Evolutionary conservation across 2,113 vertebrate species (phyloP).

Genomic region (Crotalus tigris): DNA sequence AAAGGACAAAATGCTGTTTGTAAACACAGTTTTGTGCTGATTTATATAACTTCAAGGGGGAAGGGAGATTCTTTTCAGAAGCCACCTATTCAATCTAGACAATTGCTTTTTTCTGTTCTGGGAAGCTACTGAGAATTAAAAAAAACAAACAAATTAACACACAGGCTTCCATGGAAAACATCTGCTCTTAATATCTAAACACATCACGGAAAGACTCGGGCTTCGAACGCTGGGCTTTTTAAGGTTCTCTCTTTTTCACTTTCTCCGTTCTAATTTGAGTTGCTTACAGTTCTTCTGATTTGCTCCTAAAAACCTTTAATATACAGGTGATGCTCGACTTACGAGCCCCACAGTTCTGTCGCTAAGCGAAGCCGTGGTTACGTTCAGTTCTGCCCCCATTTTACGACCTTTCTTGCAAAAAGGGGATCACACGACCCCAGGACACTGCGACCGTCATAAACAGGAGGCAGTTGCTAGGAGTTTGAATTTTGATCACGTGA

Average conservation of each 20-base stretch:
- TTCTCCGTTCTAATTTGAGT: neutral
- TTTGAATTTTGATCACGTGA: too few relatives aligned
- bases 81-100: neutral
- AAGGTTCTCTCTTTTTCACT: neutral
- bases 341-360: neutral
- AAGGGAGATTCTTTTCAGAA: neutral
- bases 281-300: neutral
- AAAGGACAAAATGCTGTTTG: conserved; percentile 2
- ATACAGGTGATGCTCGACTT: too few relatives aligned
- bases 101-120: neutral
- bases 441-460: too few relatives aligned
- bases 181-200: neutral
- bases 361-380: neutral
- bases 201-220: neutral
- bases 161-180: conserved; percentile 11
- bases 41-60: neutral
- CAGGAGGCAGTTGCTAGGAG: too few relatives aligned
- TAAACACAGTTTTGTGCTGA: neutral
- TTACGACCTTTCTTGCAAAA: too few relatives aligned
- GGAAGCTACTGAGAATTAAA: neutral
- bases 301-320: neutral
- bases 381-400: too few relatives aligned
- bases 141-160: neutral
- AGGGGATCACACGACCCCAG: too few relatives aligned
- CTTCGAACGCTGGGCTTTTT: too few relatives aligned